A percentile compares a stretch with the other conserved stretches of the same genome.
Evolutionary conservation across 2,797 vertebrate genomes (phyloP).

Genomic region (Vireo griseus): DNA sequence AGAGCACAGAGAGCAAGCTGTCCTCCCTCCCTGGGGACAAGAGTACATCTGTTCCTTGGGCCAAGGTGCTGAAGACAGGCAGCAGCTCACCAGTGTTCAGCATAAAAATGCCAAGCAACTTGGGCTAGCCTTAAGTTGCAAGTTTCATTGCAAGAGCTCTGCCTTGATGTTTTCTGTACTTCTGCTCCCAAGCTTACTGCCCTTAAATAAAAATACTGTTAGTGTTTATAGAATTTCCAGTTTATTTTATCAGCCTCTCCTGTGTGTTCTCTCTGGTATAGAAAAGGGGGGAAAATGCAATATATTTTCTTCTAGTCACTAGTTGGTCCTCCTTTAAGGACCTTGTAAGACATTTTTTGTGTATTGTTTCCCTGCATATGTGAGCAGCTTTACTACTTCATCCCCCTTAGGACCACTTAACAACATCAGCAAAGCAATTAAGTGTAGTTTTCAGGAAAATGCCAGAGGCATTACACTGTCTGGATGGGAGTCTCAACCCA

Average conservation of each 20-base stretch:
- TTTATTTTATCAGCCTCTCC: neutral
- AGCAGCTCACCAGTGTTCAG: neutral
- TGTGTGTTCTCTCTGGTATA: neutral
- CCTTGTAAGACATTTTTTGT: slow-evolving; percentile 70
- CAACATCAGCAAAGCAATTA: slow-evolving; percentile 84
- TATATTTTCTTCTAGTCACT: slow-evolving; percentile 18
- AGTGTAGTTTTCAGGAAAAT: slow-evolving; percentile 80
- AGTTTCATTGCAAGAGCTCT: neutral
- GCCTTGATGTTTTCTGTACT: neutral
- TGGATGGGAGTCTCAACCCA: slow-evolving; percentile 83
- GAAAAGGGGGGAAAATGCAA: neutral
- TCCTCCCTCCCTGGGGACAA: neutral
- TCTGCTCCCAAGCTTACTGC: neutral
- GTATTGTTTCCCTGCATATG: slow-evolving; percentile 68
- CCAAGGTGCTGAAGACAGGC: neutral
- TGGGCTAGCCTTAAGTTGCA: neutral
- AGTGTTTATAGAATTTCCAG: neutral
- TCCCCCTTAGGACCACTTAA: slow-evolving; percentile 78
- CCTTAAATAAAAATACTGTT: slow-evolving; percentile 7
- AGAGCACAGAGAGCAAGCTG: neutral
- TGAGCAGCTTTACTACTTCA: slow-evolving; percentile 68
- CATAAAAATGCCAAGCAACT: neutral
- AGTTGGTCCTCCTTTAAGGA: slow-evolving; percentile 66
- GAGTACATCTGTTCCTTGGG: slow-evolving; percentile 19
- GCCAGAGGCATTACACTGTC: slow-evolving; percentile 77